Base-by-base conservation (phyloP, 2,113 vertebrate species). In the Varanus komodoensis region DNA sequence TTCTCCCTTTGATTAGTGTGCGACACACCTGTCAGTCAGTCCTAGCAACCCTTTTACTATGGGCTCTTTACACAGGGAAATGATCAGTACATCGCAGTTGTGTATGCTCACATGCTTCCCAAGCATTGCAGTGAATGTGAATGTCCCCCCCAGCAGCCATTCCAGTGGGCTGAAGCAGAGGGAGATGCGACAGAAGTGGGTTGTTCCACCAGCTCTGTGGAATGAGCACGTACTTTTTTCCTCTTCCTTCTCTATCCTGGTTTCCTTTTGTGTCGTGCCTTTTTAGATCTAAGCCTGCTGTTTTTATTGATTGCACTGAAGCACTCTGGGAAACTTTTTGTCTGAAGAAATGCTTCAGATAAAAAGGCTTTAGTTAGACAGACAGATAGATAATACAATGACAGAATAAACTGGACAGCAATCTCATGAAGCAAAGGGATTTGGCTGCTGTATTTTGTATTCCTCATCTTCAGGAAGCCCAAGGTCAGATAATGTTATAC, bases 401-500 rank as follows among this genome's bases (percentile, higher is more conserved):
- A 84, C 7, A 85, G 89, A 87, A 92, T 92, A 95, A 94, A 89
- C 90, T 94, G 93, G 93, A 92, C 82, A 89, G 67, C 84, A 92
- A 84, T 88, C 91, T 82, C 27, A 90, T 89, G 95, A 95, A 95
- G 89, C 95, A 95, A 92, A 6, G 90, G 91, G 93, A 82, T 91
- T 95, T 94, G 92, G 88, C 86, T 82, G 90, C 64, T 93, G 69
- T 95, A 87, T 80, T 92, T 89, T 90, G 68, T 85, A 91, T 87
- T 48, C 91, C 92, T 90, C 87, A n/a, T 90, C 88, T 94, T 93
- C 94, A 93, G 95, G 94, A 93, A 93, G 83, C 44, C 38, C 67
- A 84, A 71, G 89, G 88, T 89, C 73, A 88, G 94, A 95, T 92
- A 94, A 93, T 92, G 94, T 93, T 93, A 93, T 87, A 95, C 91